Evolutionary conservation across 1,140 invertebrate species (phyloP), one percentile per base, ranked within the genome.

Genomic region (Reticulitermes speratus): DNA sequence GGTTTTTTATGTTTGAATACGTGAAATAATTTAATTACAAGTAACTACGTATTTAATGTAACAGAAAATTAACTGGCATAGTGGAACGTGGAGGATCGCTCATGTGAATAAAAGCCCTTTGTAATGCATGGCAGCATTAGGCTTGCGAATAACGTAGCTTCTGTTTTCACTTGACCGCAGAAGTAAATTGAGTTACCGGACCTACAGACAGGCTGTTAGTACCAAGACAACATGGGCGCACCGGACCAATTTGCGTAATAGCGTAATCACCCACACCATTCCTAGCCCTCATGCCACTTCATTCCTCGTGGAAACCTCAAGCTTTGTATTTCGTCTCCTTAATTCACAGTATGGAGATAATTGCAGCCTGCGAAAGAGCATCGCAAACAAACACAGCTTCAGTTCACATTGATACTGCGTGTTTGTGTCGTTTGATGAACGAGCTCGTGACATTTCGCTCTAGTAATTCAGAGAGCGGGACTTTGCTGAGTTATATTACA

Each of bases 221-320:
- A 30, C 9, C 25, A 75, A 75, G 65, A 75, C 65, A 75, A 75
- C 65, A 75, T 75, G 65, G 25, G 14, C 65, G n/a, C 65, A 75
- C 25, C n/a, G 65, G 65, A 75, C 65, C 65, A 75, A 75, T 75
- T 75, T 75, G 2, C 65, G 65, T 75, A 75, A 75, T 75, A 25
- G 65, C 8, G 65, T 75, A 75, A 75, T 75, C 65, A 75, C 65
- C n/a, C 65, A 75, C 65, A 30, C 65, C 65, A 75, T 16, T 75
- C 65, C 25, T 30, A 75, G 65, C 65, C 8, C 25, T 25, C 65
- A 75, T 75, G 65, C n/a, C 65, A 30, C n/a, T 75, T 30, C 65
- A 75, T 75, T 75, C 65, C 25, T 30, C 65, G n/a, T 75, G 65
- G 65, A 75, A 75, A 75, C 65, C 65, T 9, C 65, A 75, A 75